A percentile compares a stretch with the other conserved stretches of the same genome.
phyloP scores from a whole-genome alignment of 1,140 invertebrate genomes.

The Eulimnadia texana region DNA sequence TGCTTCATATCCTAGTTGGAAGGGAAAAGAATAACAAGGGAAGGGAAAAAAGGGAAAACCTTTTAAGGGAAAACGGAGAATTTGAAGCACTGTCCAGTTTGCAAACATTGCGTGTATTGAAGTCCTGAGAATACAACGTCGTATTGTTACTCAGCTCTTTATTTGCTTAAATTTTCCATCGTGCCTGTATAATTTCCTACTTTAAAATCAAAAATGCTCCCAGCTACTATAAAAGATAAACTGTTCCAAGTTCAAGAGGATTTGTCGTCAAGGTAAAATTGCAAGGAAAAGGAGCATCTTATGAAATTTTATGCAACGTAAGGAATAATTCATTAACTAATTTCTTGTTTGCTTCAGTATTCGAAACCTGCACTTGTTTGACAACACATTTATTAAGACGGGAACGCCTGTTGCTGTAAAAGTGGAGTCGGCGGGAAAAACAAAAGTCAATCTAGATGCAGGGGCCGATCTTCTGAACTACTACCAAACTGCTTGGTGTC shows the following conservation, averaged over 20 bases:
- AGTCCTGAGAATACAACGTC: too few relatives aligned
- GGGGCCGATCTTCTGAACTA: conserved; percentile 9
- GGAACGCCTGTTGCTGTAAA: not conserved
- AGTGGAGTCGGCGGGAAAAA: not conserved
- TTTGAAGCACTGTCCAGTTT: too few relatives aligned
- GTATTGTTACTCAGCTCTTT: too few relatives aligned
- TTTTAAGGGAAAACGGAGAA: too few relatives aligned
- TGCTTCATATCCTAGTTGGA: too few relatives aligned
- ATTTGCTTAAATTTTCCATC: too few relatives aligned
- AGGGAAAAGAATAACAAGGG: too few relatives aligned
- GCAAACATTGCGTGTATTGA: too few relatives aligned
- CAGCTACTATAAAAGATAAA: conserved; percentile 3
- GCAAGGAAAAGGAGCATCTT: not conserved
- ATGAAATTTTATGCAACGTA: not conserved
- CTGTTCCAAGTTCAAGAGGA: conserved; percentile 10
- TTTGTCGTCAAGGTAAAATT: not conserved
- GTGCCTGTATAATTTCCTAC: too few relatives aligned
- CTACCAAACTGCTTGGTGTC: conserved; percentile 11
- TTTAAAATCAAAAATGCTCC: not conserved
- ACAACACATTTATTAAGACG: not conserved
- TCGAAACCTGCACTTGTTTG: too few relatives aligned
- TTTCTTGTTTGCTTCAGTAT: too few relatives aligned
- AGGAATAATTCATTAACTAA: not conserved
- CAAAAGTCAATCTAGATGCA: conserved; percentile 4
- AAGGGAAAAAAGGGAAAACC: too few relatives aligned